phyloP scores from a whole-genome alignment of 1,140 invertebrate genomes.

The Diabrotica undecimpunctata region DNA sequence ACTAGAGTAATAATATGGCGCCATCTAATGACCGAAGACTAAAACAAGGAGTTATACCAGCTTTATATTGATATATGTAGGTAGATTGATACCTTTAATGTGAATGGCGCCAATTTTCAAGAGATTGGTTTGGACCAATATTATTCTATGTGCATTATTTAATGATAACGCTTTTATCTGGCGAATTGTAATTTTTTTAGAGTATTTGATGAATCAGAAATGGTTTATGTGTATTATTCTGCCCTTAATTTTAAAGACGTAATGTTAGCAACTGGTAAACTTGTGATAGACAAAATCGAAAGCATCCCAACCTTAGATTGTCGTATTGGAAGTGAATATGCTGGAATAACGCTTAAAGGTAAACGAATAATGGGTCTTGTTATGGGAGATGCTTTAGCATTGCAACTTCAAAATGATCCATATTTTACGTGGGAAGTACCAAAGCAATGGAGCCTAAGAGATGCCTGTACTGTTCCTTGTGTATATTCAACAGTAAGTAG shows the following conservation, averaged over 20 bases:
- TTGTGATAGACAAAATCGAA: constrained; percentile 37
- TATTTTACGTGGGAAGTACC: constrained; percentile 70
- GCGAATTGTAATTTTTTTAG: too few species aligned
- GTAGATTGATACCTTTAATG: too few species aligned
- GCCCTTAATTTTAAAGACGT: constrained; percentile 75
- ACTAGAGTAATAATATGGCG: too few species aligned
- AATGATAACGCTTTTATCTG: too few species aligned
- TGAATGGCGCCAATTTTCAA: too few species aligned
- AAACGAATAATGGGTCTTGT: constrained; percentile 69
- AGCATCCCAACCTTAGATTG: constrained; percentile 33
- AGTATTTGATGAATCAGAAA: neutral
- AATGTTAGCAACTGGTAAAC: constrained; percentile 71
- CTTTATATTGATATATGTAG: too few species aligned
- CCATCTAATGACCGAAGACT: too few species aligned
- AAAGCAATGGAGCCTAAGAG: constrained; percentile 74
- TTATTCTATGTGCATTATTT: too few species aligned
- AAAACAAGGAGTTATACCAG: too few species aligned
- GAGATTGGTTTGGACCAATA: too few species aligned
- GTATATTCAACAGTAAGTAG: constrained; percentile 67
- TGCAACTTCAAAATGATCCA: constrained; percentile 57
- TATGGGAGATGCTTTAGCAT: constrained; percentile 54
- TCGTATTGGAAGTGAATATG: constrained; percentile 70
- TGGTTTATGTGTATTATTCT: constrained; percentile 54
- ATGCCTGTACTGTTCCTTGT: constrained; percentile 84
- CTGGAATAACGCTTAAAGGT: constrained; percentile 55